Conservation (phyloP, 2,797 vertebrate genomes). For the Gallinago solitaria region DNA sequence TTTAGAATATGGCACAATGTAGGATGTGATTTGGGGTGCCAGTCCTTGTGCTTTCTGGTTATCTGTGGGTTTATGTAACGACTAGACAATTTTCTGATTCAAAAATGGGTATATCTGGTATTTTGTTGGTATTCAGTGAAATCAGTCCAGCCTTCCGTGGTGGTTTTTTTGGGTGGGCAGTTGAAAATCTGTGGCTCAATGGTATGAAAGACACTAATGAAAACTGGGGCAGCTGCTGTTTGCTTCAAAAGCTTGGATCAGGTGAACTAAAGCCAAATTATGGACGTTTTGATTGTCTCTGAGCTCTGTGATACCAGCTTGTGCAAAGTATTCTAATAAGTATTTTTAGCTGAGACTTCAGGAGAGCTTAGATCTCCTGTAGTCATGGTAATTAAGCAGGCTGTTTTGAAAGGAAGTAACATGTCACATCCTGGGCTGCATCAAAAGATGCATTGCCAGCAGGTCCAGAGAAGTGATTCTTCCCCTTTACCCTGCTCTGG, state of each 20-base stretch:
- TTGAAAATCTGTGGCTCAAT: background rate
- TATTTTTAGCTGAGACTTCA: background rate
- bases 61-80: background rate
- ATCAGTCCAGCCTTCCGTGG: background rate
- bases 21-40: background rate
- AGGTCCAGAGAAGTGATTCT: too few species aligned
- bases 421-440: background rate
- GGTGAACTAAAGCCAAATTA: background rate
- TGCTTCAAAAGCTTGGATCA: background rate
- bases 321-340: background rate
- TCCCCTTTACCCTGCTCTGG: too few species aligned
- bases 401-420: background rate
- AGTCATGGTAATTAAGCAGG: background rate
- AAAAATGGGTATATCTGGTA: background rate
- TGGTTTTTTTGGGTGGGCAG: background rate
- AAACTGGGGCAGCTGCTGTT: background rate
- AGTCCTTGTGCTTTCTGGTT: background rate
- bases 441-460: too few species aligned
- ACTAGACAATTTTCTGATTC: background rate
- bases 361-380: background rate
- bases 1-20: rapidly evolving
- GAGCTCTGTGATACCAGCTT: background rate
- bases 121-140: background rate
- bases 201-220: background rate
- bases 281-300: background rate